Base-by-base conservation (phyloP, 2,888 invertebrate genomes). In the Amblyjoppa fuscipennis region DNA sequence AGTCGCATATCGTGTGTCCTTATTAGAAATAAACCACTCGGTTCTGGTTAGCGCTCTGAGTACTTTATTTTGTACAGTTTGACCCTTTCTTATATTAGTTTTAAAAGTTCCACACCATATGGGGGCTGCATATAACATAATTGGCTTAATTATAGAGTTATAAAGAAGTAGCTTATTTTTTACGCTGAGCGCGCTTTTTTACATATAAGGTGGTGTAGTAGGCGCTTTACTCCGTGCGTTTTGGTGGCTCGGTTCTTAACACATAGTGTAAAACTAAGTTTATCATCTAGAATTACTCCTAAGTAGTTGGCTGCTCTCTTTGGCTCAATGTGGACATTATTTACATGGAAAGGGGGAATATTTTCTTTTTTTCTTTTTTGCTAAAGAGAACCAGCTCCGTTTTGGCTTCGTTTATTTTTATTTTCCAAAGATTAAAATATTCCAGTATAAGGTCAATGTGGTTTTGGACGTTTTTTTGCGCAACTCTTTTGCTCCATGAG, bases 271-370 rank as follows among this genome's bases (percentile, higher is more conserved):
- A 81, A 91, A 25, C 70, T 88, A 13, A 90, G 76, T 61, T 83
- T 87, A 3, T 49, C 4, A 68, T 90, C 90, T 13, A 91, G 76
- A 7, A 70, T 45, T 0, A 90, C 87, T 2, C 89, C 90, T 1
- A 91, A 86, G 34, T 90, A 89, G 79, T 86, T 88, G 5, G 87
- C 87, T 3, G 4, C 2, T 53, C 31, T 45, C 74, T 13, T 79
- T 81, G 61, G 41, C 69, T n/a, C 20, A 20, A 69, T 81, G 16
- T n/a, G 28, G 3, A 20, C 16, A 11, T 81, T 86, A 5, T 25
- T 49, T 6, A 78, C 41, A 41, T 13, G 1, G 31, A 79, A 79
- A 1, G 49, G 68, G 0, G 59, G 68, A 53, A 68, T 25, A 2
- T 2, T 31, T n/a, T 4, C 9, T 7, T 80, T 28, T 66, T 79